These are phyloP conservation scores for Nebria salina DNA, from an alignment of 2,888 invertebrate genomes.

Conservation along the genomic window DNA sequence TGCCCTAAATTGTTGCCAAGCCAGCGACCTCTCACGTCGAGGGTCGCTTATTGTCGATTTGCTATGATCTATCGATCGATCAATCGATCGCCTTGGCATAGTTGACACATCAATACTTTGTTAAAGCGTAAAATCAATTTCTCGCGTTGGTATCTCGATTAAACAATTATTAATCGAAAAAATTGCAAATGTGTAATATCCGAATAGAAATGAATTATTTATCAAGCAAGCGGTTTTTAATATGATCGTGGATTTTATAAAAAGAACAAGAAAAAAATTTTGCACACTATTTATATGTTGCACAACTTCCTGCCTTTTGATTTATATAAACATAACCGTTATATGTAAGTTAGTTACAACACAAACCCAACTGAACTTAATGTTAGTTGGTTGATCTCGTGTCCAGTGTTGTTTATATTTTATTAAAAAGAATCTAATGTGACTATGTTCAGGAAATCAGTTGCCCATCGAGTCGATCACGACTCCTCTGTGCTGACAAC, in stretches of 20 bases:
- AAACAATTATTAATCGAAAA: no score
- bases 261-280: not conserved
- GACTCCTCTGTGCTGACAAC: slow-evolving; percentile 1
- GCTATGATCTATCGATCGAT: slow-evolving; percentile 14
- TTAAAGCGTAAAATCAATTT: slow-evolving; percentile 7
- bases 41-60: slow-evolving; percentile 18
- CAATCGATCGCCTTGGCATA: slow-evolving; percentile 16
- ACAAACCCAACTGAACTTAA: not conserved
- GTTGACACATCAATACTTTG: slow-evolving; percentile 16
- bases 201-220: no score
- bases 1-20: slow-evolving; percentile 1
- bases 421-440: slow-evolving; percentile 9
- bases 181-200: no score
- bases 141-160: not conserved
- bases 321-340: slow-evolving; percentile 1
- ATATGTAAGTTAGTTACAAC: not conserved
- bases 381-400: not conserved
- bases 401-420: not conserved
- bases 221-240: no score
- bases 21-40: slow-evolving; percentile 18
- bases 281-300: not conserved
- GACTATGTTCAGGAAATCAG: slow-evolving; percentile 19
- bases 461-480: slow-evolving; percentile 2
- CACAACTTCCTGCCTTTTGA: not conserved
- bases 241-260: not conserved